A percentile compares a stretch with the other conserved stretches of the same genome.
These are phyloP conservation scores for Chelonia mydas DNA, from an alignment of 2,797 vertebrate species.

Conservation along the genomic window DNA sequence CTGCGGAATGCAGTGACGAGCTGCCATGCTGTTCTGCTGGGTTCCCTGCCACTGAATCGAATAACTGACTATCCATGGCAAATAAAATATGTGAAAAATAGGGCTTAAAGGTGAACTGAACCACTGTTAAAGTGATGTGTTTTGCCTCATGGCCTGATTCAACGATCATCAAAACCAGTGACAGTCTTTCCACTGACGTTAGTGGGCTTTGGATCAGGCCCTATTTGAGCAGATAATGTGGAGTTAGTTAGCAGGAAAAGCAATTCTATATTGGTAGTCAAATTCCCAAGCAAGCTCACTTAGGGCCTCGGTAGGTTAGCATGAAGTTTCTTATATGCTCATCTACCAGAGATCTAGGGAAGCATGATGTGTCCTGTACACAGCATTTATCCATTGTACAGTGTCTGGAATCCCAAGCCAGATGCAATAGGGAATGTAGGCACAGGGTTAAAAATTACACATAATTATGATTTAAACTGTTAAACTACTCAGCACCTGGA, in stretches of 20 bases:
- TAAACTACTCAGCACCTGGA: constrained; percentile 75
- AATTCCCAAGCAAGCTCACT: constrained; percentile 52
- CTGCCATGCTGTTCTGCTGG: background rate
- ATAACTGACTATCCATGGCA: background rate
- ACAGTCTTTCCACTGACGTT: constrained; percentile 68
- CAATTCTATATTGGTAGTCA: constrained; percentile 49
- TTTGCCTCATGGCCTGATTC: constrained; percentile 67
- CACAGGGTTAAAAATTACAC: constrained; percentile 73
- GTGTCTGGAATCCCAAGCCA: constrained; percentile 27
- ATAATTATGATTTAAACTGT: constrained; percentile 71
- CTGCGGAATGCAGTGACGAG: background rate
- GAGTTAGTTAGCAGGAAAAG: constrained; percentile 51
- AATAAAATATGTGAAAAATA: constrained; percentile 50
- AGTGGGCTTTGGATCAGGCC: constrained; percentile 71
- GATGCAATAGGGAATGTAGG: constrained; percentile 47
- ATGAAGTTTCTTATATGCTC: constrained; percentile 66
- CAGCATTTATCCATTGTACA: constrained; percentile 56
- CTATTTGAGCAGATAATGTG: constrained; percentile 60
- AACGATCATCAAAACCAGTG: constrained; percentile 55
- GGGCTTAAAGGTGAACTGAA: constrained; percentile 53
- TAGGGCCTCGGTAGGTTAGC: constrained; percentile 35
- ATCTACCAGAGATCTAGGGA: constrained; percentile 39
- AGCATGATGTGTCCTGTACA: constrained; percentile 13
- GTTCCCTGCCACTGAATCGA: constrained; percentile 12
- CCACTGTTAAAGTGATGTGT: constrained; percentile 48